Evolutionary conservation across 2,113 vertebrate genomes (phyloP).

Genomic region (Platichthys stellatus): DNA sequence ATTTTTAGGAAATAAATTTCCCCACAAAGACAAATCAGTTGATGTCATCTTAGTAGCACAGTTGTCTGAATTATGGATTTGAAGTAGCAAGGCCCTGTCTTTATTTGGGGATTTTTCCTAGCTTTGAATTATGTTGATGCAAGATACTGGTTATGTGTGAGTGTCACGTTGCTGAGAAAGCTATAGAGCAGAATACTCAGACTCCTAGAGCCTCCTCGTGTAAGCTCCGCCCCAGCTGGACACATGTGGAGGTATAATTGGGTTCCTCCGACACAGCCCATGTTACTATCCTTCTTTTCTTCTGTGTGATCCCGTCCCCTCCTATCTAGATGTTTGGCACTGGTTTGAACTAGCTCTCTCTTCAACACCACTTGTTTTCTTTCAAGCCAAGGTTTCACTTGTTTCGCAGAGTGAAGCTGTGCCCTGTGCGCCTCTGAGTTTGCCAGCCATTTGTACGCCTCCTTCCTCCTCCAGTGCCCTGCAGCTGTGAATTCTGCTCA

Average conservation of each 20-base stretch:
- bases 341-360: neutral
- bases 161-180: neutral
- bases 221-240: neutral
- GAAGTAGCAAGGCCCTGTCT: constrained; percentile 1
- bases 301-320: neutral
- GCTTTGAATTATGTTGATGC: no score
- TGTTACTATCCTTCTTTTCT: neutral
- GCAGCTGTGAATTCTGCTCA: constrained; percentile 68
- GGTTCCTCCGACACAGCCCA: neutral
- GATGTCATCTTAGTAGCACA: constrained; percentile 37
- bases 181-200: neutral
- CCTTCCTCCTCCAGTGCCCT: constrained; percentile 51
- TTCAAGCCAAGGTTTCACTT: constrained; percentile 27
- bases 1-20: constrained; percentile 47
- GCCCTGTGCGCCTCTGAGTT: constrained; percentile 48
- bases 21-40: constrained; percentile 40
- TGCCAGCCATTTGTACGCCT: constrained; percentile 58
- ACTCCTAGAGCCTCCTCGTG: neutral
- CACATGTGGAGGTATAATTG: neutral
- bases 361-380: constrained; percentile 39
- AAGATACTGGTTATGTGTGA: neutral
- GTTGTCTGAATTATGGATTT: constrained; percentile 43
- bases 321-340: neutral
- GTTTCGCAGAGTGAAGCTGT: constrained; percentile 37
- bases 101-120: neutral